These are phyloP conservation scores for Merluccius polli DNA, from an alignment of 2,797 vertebrate species.

Conservation along the genomic window DNA sequence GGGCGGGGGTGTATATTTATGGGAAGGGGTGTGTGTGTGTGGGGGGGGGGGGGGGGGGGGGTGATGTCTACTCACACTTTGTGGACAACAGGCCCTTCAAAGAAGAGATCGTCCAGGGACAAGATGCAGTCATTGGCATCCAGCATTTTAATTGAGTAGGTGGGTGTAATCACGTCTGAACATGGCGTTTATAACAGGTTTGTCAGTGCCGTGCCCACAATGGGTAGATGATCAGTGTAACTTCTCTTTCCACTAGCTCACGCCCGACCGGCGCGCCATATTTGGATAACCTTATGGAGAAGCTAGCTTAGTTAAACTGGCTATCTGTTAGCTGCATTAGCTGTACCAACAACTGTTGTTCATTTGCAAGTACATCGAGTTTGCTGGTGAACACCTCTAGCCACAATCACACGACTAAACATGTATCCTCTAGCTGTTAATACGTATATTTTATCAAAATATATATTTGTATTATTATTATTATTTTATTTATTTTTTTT, in stretches of 20 bases:
- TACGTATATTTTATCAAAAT: background rate
- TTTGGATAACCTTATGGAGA: background rate
- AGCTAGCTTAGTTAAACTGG: conserved; percentile 3
- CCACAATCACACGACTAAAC: background rate
- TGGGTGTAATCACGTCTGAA: conserved; percentile 13
- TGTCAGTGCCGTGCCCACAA: background rate
- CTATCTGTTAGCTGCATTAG: background rate
- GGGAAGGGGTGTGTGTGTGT: background rate
- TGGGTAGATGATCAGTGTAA: background rate
- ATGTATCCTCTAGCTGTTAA: background rate
- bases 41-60: no score
- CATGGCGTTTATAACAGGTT: background rate
- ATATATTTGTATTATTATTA: background rate
- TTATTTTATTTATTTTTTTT: background rate
- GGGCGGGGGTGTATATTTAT: background rate
- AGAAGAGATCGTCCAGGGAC: conserved; percentile 82
- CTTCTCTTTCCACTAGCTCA: background rate
- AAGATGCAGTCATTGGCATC: conserved; percentile 68
- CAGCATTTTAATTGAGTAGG: conserved; percentile 67
- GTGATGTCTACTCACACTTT: conserved; percentile 83
- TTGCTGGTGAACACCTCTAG: background rate
- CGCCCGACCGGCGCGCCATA: background rate
- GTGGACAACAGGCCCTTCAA: conserved; percentile 74
- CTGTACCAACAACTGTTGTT: background rate
- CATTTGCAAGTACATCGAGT: background rate